Conservation (phyloP, 2,888 invertebrate species). For the Athalia cordata region DNA sequence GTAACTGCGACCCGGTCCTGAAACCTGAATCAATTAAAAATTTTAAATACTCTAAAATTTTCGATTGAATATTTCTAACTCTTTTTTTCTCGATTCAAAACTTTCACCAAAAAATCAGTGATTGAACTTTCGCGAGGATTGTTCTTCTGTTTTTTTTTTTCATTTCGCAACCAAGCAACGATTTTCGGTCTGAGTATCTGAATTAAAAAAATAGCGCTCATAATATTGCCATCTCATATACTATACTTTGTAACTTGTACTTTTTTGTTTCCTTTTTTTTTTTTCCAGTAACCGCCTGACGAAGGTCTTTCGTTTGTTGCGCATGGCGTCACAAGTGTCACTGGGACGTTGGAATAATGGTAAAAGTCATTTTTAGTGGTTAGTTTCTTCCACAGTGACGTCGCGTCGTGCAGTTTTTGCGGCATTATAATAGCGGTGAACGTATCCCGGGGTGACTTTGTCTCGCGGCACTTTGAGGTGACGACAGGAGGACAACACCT, state of each 20-base stretch:
- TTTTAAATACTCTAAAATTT: background rate
- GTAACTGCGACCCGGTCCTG: too few relatives aligned
- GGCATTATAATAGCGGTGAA: background rate
- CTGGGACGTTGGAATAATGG: background rate
- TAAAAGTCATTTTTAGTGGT: conserved; percentile 34
- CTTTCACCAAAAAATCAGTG: background rate
- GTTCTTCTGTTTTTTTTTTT: background rate
- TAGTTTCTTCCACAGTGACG: conserved; percentile 1
- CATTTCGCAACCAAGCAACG: background rate
- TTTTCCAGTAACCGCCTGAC: too few relatives aligned
- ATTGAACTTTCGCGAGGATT: background rate
- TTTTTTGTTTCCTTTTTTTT: too few relatives aligned
- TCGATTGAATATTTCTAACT: background rate
- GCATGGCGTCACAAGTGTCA: background rate
- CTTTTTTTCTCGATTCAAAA: background rate
- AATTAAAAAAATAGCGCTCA: too few relatives aligned
- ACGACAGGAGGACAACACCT: conserved; percentile 66
- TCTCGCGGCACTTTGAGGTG: conserved; percentile 62
- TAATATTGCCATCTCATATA: background rate
- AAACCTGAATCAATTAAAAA: background rate
- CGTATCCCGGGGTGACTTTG: conserved; percentile 29
- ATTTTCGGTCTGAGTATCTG: too few relatives aligned
- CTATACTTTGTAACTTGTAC: background rate
- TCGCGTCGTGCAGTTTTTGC: background rate
- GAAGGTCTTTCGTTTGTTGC: too few relatives aligned